Evolutionary conservation across 2,797 vertebrate genomes (phyloP).

Genomic region (Neosalanx taihuensis): DNA sequence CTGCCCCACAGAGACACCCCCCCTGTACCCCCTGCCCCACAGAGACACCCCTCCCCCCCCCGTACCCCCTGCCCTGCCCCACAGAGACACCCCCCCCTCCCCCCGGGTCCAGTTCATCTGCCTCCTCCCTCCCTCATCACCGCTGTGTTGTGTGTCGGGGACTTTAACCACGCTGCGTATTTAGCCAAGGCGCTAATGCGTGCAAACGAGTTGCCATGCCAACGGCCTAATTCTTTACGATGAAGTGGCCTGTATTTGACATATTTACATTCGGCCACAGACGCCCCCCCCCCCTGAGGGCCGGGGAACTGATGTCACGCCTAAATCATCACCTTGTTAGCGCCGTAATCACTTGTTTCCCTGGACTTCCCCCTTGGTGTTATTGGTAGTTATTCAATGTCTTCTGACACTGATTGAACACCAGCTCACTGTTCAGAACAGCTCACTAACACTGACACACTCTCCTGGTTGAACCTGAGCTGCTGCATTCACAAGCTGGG

Average conservation of each 20-base stretch:
- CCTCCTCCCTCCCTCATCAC: not conserved
- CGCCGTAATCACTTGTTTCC: slow-evolving; percentile 73
- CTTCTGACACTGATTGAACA: slow-evolving; percentile 72
- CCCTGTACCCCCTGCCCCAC: not conserved
- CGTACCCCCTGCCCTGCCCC: not conserved
- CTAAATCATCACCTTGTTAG: slow-evolving; percentile 61
- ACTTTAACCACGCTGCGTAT: slow-evolving; percentile 4
- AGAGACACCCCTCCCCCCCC: too few species aligned
- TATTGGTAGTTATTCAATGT: slow-evolving; percentile 56
- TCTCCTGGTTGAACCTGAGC: slow-evolving; percentile 29
- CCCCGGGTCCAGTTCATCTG: not conserved
- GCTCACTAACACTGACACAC: slow-evolving; percentile 43
- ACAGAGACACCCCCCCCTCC: too few species aligned
- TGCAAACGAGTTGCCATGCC: slow-evolving; percentile 44
- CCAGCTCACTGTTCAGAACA: slow-evolving; percentile 48
- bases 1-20: too few species aligned
- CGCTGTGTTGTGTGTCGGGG: not conserved
- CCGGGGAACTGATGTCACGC: slow-evolving; percentile 54
- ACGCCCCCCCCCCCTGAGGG: slow-evolving; percentile 63
- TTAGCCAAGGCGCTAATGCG: slow-evolving; percentile 39
- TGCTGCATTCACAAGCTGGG: slow-evolving; percentile 46
- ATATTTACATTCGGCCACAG: slow-evolving; percentile 55
- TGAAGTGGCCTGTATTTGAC: slow-evolving; percentile 59
- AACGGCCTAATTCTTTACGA: slow-evolving; percentile 62
- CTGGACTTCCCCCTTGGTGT: slow-evolving; percentile 68